phyloP scores from a whole-genome alignment of 2,888 invertebrate species.

The Standfussiana lucernea region DNA sequence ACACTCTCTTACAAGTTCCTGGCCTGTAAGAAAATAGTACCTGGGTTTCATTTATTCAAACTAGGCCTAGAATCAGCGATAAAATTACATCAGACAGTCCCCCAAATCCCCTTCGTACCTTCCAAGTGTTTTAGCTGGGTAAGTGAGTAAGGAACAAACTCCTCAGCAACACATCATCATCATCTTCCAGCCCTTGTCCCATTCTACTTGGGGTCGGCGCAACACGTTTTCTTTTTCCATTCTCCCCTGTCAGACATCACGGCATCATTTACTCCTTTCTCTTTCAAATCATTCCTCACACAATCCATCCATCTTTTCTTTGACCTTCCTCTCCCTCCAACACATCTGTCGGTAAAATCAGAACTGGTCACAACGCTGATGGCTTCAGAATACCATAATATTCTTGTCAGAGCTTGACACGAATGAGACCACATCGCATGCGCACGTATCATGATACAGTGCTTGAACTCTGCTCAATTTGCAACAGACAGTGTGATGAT shows the following conservation, averaged over 20 bases:
- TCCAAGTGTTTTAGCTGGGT: not conserved
- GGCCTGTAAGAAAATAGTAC: not conserved
- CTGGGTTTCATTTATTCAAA: not conserved
- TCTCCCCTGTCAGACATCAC: no score
- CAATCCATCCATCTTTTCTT: no score
- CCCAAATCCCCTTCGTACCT: not conserved
- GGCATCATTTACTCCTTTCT: no score
- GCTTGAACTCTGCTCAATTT: slow-evolving; percentile 45
- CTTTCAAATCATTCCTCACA: no score
- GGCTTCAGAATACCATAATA: not conserved
- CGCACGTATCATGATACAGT: slow-evolving; percentile 16
- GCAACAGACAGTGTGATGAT: slow-evolving; percentile 46
- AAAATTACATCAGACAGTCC: not conserved
- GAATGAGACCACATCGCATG: slow-evolving; percentile 20
- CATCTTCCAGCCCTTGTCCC: no score
- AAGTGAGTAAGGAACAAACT: not conserved
- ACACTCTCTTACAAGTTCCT: not conserved
- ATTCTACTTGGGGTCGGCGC: no score
- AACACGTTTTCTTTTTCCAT: no score
- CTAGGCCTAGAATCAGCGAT: not conserved
- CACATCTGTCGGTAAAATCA: not conserved
- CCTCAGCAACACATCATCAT: not conserved
- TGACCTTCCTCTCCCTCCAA: no score
- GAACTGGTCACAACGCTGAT: not conserved
- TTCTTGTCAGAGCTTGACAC: not conserved